These are phyloP conservation scores for Artemia franciscana DNA, from an alignment of 1,140 invertebrate species.

Conservation along the genomic window DNA sequence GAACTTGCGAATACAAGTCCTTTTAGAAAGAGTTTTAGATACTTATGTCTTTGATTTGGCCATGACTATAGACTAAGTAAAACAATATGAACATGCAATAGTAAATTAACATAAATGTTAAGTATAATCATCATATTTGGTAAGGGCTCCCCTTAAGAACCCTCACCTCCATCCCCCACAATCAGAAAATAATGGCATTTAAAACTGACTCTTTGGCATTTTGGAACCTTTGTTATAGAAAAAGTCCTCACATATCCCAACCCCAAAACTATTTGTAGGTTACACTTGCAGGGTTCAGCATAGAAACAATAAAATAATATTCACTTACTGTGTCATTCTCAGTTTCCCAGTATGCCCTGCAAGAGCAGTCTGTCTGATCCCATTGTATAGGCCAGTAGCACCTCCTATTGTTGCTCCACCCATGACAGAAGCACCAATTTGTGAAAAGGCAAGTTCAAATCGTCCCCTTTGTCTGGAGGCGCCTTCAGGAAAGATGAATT, in stretches of 20 bases:
- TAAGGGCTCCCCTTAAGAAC: too few relatives aligned
- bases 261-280: not conserved
- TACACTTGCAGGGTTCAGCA: not conserved
- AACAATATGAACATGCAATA: too few relatives aligned
- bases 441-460: conserved; percentile 71
- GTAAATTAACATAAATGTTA: too few relatives aligned
- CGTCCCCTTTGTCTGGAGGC: conserved; percentile 49
- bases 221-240: too few relatives aligned
- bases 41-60: too few relatives aligned
- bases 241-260: not conserved
- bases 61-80: too few relatives aligned
- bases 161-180: too few relatives aligned
- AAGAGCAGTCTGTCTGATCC: conserved; percentile 52
- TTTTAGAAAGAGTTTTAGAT: too few relatives aligned
- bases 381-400: conserved; percentile 56
- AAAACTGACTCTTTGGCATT: too few relatives aligned
- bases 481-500: conserved; percentile 80
- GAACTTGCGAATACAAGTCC: too few relatives aligned
- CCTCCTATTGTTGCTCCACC: conserved; percentile 61
- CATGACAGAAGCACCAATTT: conserved; percentile 72
- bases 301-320: not conserved
- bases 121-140: too few relatives aligned
- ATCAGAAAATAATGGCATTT: too few relatives aligned
- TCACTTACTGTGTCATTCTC: conserved; percentile 59
- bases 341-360: conserved; percentile 66